Evolutionary conservation across 2,888 invertebrate species (phyloP), one percentile per base, ranked within the genome.

Genomic region (Cataglyphis livida): DNA sequence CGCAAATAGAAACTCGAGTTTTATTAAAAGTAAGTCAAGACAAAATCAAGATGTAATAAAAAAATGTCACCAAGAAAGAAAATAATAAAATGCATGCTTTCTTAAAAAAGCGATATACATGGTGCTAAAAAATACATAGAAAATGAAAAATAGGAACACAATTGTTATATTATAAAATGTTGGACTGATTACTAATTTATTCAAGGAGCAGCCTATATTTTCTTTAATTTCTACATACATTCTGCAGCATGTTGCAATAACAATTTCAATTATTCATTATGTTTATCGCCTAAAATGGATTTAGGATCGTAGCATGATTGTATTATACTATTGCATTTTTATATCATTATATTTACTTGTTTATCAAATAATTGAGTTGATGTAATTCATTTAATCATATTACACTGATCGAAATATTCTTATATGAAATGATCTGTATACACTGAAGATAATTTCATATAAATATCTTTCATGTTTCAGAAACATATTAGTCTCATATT

Each of bases 401-500:
- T 51, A 51, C 1, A 48, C 7, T n/a, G n/a, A 51, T 51, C n/a
- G n/a, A n/a, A 51, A 51, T 51, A 51, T n/a, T 51, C 51, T 51
- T 51, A 51, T n/a, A 51, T n/a, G n/a, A n/a, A 51, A 7, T n/a
- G 7, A 51, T n/a, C 51, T 7, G 7, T 7, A 6, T 51, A 51
- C 51, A 51, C 0, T 51, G 7, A 51, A 7, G 7, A 51, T 51
- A 51, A 51, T n/a, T 51, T 51, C n/a, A 51, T 2, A 7, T 51
- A 51, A 51, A 0, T 7, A n/a, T 51, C 12, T 75, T 51, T 41
- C 6, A 12, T 12, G 2, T 75, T 54, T 35, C 12, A n/a, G 57
- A 57, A 10, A 66, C 25, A 66, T 38, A 54, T 76, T n/a, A 51
- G 25, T 41, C 21, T 41, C 25, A 4, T 76, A 76, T 76, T 76